These are phyloP conservation scores for Anomalospiza imberbis DNA, from an alignment of 2,797 vertebrate species.

Conservation along the genomic window DNA sequence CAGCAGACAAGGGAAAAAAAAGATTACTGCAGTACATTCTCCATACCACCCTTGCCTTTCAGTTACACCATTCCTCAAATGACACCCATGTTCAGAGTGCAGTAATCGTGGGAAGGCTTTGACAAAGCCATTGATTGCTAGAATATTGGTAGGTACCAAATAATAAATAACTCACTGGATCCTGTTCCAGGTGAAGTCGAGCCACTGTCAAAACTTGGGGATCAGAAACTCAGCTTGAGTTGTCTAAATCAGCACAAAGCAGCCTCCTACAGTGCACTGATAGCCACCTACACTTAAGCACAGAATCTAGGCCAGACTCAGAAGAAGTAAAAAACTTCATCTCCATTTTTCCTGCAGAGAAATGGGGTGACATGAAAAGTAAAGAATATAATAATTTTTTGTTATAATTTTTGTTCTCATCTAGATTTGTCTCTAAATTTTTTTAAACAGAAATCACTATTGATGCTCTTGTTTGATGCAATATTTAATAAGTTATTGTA, in stretches of 20 bases:
- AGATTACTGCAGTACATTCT: background rate
- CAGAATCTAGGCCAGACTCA: background rate
- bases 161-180: background rate
- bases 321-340: background rate
- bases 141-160: background rate
- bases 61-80: background rate
- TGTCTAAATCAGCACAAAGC: background rate
- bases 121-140: background rate
- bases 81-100: background rate
- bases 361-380: background rate
- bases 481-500: background rate
- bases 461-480: background rate
- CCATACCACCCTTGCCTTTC: background rate
- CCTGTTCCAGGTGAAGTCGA: background rate
- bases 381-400: background rate
- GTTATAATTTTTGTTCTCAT: background rate
- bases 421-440: background rate
- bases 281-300: background rate
- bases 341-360: background rate
- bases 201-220: rapidly evolving
- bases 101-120: background rate
- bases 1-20: background rate
- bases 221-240: background rate
- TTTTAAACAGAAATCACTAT: background rate
- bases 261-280: background rate